phyloP scores from a whole-genome alignment of 2,888 invertebrate species.

The Polydrusus tereticollis region DNA sequence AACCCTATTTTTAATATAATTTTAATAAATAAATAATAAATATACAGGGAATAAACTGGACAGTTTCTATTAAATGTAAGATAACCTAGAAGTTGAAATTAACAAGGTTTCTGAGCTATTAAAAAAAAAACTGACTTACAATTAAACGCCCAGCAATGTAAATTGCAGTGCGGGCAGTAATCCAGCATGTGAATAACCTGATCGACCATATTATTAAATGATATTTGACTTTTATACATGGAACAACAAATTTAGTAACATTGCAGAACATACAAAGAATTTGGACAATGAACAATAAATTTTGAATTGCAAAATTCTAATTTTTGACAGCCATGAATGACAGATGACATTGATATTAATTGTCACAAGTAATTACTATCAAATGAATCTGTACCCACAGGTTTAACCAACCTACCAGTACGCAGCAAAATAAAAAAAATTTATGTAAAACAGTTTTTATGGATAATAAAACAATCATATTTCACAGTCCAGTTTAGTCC shows the following conservation, averaged over 20 bases:
- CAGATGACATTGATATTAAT: slow-evolving; percentile 28
- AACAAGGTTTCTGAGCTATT: background rate
- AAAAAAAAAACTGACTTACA: slow-evolving; percentile 11
- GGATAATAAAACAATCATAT: too few relatives aligned
- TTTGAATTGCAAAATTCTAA: slow-evolving; percentile 20
- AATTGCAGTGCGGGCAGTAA: slow-evolving; percentile 21
- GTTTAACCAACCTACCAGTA: too few relatives aligned
- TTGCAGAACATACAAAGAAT: slow-evolving; percentile 3
- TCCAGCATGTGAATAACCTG: background rate
- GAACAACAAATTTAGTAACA: slow-evolving; percentile 8
- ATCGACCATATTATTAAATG: background rate
- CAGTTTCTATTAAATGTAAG: too few relatives aligned
- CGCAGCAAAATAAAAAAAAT: too few relatives aligned
- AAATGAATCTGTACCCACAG: too few relatives aligned
- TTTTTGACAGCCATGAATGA: background rate
- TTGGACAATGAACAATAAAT: slow-evolving; percentile 23
- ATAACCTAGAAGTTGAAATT: too few relatives aligned
- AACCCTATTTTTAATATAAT: too few relatives aligned
- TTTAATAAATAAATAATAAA: too few relatives aligned
- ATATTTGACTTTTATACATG: background rate
- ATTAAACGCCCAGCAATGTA: slow-evolving; percentile 20
- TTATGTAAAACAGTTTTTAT: too few relatives aligned
- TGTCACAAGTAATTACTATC: slow-evolving; percentile 23
- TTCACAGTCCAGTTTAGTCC: too few relatives aligned
- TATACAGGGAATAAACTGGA: too few relatives aligned